Conservation (phyloP, 2,797 vertebrate genomes). For the Anableps anableps region DNA sequence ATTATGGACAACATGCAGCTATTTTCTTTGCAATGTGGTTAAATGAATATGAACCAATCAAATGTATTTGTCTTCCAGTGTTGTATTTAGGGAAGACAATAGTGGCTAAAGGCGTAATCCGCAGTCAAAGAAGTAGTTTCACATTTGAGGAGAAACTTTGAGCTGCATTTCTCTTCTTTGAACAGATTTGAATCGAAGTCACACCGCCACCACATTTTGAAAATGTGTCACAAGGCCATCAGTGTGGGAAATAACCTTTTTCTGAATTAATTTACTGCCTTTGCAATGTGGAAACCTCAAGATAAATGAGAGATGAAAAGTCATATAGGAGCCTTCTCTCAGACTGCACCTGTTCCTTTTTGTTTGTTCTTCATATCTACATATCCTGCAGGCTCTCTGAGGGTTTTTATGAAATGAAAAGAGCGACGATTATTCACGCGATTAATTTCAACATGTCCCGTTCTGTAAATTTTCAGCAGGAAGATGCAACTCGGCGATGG, state of each 20-base stretch:
- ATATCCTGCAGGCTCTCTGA: neutral
- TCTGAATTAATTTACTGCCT: neutral
- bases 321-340: conserved; percentile 8
- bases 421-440: neutral
- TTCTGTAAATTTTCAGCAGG: neutral
- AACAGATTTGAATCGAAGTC: neutral
- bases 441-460: neutral
- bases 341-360: conserved; percentile 29
- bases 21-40: neutral
- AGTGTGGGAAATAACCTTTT: neutral
- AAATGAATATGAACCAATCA: neutral
- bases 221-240: neutral
- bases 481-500: neutral
- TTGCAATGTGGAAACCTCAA: neutral
- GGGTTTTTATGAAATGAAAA: neutral
- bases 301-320: conserved; percentile 5
- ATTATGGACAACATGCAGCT: neutral
- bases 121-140: neutral
- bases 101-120: neutral
- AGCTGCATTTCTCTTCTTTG: neutral
- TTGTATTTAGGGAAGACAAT: neutral
- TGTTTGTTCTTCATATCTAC: conserved; percentile 14
- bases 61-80: neutral
- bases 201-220: neutral
- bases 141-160: no score